Evolutionary conservation across 2,113 vertebrate species (phyloP).

Genomic region (Paraplagusia blochii): DNA sequence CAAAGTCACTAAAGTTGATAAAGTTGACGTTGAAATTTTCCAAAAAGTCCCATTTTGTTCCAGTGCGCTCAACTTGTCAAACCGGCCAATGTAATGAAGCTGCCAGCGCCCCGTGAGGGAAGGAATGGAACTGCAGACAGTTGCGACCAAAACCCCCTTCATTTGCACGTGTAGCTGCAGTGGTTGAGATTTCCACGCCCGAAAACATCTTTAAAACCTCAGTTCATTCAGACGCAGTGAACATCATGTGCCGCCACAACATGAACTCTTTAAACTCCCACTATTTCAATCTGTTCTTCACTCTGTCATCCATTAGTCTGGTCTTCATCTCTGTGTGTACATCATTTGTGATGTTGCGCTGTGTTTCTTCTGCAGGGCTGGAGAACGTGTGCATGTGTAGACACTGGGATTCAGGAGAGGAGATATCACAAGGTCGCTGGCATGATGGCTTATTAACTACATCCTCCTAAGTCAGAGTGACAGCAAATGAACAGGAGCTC

Average conservation of each 20-base stretch:
- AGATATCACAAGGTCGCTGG: conserved; percentile 35
- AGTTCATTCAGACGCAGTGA: conserved; percentile 8
- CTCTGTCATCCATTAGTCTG: conserved; percentile 46
- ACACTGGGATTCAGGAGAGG: conserved; percentile 13
- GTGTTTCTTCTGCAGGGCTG: conserved; percentile 42
- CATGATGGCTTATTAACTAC: conserved; percentile 40
- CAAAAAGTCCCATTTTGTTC: too few relatives aligned
- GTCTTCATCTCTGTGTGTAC: background rate
- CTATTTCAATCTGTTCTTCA: conserved; percentile 43
- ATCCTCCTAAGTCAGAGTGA: conserved; percentile 15
- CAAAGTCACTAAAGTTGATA: too few relatives aligned
- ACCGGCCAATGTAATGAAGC: too few relatives aligned
- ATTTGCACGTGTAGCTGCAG: too few relatives aligned
- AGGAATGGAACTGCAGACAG: too few relatives aligned
- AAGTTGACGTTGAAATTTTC: too few relatives aligned
- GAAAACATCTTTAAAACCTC: too few relatives aligned
- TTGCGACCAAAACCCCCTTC: too few relatives aligned
- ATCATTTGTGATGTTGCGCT: conserved; percentile 42
- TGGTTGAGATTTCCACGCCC: too few relatives aligned
- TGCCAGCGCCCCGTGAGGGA: too few relatives aligned
- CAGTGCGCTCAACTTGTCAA: too few relatives aligned
- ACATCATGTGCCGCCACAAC: conserved; percentile 40
- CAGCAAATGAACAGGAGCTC: conserved; percentile 20
- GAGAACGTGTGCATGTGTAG: background rate
- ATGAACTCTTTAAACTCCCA: conserved; percentile 40